These are phyloP conservation scores for Narcine bancroftii DNA, from an alignment of 2,113 vertebrate genomes.

Conservation along the genomic window DNA sequence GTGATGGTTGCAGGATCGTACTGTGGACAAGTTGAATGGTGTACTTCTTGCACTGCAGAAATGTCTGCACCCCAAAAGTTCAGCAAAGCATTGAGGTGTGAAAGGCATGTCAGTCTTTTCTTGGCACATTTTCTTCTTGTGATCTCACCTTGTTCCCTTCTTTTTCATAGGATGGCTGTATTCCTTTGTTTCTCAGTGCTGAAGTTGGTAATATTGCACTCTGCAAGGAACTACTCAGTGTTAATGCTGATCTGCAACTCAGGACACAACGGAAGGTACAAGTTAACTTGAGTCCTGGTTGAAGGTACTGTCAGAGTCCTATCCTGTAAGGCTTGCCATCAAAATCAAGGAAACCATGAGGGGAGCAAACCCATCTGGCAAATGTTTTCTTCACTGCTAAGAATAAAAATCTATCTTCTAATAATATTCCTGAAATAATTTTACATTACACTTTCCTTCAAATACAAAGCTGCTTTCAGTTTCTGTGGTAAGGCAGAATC, in stretches of 20 bases:
- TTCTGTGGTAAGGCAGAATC: neutral
- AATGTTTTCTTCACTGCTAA: neutral
- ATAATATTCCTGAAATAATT: neutral
- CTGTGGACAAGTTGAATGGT: too few species aligned
- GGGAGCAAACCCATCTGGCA: neutral
- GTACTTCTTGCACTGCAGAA: neutral
- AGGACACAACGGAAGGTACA: slow-evolving; percentile 45
- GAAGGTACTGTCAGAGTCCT: neutral
- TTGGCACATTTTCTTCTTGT: neutral
- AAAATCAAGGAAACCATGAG: neutral
- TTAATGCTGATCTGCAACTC: slow-evolving; percentile 46
- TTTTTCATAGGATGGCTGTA: slow-evolving; percentile 47
- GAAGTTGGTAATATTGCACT: slow-evolving; percentile 48
- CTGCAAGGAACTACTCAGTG: slow-evolving; percentile 49
- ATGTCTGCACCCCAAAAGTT: neutral
- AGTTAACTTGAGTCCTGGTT: neutral
- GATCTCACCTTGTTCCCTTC: neutral
- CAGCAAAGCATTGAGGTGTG: neutral
- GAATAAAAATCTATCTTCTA: neutral
- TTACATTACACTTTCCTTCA: neutral
- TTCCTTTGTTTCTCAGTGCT: slow-evolving; percentile 46
- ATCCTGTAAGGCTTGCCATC: neutral
- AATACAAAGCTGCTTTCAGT: neutral
- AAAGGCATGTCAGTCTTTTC: neutral
- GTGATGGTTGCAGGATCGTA: too few species aligned